phyloP scores from a whole-genome alignment of 1,140 invertebrate genomes.

The Arctopsyche grandis region DNA sequence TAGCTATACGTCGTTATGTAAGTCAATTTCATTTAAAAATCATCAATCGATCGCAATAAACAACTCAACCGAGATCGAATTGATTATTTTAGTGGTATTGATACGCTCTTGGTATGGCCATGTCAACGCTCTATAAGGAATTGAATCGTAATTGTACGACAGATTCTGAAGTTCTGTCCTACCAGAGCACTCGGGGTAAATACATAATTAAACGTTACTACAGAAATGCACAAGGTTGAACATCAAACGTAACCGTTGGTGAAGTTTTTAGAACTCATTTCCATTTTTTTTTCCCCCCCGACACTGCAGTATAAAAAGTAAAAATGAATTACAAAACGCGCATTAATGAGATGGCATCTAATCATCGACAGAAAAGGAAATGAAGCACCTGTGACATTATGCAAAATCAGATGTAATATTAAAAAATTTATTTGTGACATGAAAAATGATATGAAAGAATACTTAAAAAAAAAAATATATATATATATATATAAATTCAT shows the following conservation, averaged over 20 bases:
- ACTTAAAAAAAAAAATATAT: background rate
- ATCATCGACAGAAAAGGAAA: background rate
- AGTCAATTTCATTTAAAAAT: no score
- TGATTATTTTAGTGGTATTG: constrained; percentile 9
- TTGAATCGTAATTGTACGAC: background rate
- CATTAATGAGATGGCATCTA: background rate
- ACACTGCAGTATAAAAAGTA: background rate
- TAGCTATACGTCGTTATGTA: no score
- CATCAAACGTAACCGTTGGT: background rate
- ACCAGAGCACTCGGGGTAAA: background rate
- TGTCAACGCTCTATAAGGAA: background rate
- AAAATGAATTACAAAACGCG: background rate
- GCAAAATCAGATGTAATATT: background rate
- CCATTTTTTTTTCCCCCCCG: no score
- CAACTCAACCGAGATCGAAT: background rate
- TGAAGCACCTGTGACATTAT: background rate
- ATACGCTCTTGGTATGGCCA: background rate
- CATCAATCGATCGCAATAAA: background rate
- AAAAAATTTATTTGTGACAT: background rate
- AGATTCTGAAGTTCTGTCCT: background rate
- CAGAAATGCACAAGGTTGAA: background rate
- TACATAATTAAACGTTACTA: background rate
- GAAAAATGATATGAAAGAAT: background rate
- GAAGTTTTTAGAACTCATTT: no score
- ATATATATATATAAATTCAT: background rate